Evolutionary conservation across 2,113 vertebrate species (phyloP).

Genomic region (Puntigrus tetrazona): DNA sequence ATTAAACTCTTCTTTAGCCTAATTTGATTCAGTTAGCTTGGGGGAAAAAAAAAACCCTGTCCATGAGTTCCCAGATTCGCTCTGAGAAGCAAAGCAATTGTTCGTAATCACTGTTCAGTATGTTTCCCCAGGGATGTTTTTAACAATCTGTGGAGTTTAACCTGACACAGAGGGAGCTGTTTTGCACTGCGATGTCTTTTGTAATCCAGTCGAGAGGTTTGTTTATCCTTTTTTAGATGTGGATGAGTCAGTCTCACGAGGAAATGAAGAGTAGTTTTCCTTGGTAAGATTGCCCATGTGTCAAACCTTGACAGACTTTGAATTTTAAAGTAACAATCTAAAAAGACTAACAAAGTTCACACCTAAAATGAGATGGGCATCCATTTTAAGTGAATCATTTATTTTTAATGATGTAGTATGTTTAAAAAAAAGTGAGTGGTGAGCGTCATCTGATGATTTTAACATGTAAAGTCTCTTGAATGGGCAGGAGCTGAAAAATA

Average conservation of each 20-base stretch:
- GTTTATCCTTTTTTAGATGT: neutral
- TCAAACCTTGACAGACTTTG: neutral
- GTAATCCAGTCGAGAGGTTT: neutral
- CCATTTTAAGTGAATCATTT: neutral
- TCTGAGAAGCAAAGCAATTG: slow-evolving; percentile 10
- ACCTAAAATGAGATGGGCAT: neutral
- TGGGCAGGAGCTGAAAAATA: too few species aligned
- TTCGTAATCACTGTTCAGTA: slow-evolving; percentile 11
- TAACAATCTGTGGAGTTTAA: slow-evolving; percentile 13
- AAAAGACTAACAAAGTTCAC: neutral
- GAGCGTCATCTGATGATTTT: neutral
- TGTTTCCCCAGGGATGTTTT: slow-evolving; percentile 15
- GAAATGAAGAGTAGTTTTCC: neutral
- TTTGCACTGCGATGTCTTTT: neutral
- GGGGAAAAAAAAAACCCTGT: neutral
- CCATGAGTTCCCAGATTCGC: neutral
- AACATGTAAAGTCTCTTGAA: too few species aligned
- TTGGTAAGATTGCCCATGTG: neutral
- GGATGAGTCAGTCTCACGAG: neutral
- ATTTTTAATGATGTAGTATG: neutral
- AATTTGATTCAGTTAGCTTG: slow-evolving; percentile 10
- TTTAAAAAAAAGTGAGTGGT: neutral
- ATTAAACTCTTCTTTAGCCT: slow-evolving; percentile 15
- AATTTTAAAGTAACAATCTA: neutral
- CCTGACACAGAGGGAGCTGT: neutral